Evolutionary conservation across 2,888 invertebrate genomes (phyloP), one percentile per base, ranked within the genome.

Genomic region (Drosophila rellima): DNA sequence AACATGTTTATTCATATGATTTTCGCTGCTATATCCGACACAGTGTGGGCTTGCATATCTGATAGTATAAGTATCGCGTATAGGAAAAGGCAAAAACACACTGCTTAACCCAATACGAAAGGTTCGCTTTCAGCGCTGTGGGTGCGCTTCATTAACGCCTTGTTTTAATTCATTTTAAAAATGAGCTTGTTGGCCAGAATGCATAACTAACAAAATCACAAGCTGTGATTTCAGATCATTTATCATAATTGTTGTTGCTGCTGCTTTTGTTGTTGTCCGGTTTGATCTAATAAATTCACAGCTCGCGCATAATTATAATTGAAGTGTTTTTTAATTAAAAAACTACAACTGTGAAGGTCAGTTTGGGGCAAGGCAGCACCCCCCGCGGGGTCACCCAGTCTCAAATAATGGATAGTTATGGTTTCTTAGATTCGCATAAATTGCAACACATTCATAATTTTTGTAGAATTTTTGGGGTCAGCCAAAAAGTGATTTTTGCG

Each of bases 261-360:
- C 3, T 47, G 55, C 31, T 42, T 35, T 45, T 54, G 44, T 35
- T 64, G 18, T 26, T 23, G 5, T 45, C 45, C 42, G 48, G 40
- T 69, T 69, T 70, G 64, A 68, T 78, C 70, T 51, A 69, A 69
- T 78, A 69, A 75, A 78, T 87, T 74, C 78, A 67, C 73, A 81
- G 79, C 76, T 42, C 60, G 60, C 66, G 20, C 67, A 61, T 56
- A 75, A 76, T 75, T 73, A 78, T 78, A 82, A 80, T 80, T 78
- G 78, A 80, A 80, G 80, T 62, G 80, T 52, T 48, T 84, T 87
- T 84, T 83, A 83, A 83, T 83, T 83, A 87, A 78, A 69, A 74
- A 57, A 44, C 56, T 44, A 56, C 56, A 35, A 51, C 51, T 61
- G 50, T 67, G 83, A 79, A 78, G 79, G 79, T 79, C 65, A 70